These are phyloP conservation scores for Atherinomorus stipes DNA, from an alignment of 2,113 vertebrate genomes.

Conservation along the genomic window DNA sequence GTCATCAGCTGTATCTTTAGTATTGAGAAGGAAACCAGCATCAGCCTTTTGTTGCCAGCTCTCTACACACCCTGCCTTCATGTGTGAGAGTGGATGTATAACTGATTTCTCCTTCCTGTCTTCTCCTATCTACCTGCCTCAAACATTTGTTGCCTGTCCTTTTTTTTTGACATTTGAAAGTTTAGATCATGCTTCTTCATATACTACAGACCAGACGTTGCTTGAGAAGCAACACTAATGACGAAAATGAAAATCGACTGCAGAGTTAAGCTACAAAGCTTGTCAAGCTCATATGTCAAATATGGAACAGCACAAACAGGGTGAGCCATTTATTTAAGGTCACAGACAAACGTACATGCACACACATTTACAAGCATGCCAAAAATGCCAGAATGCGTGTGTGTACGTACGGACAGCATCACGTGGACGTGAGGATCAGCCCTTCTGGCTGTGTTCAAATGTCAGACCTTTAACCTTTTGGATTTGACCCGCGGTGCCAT, in stretches of 20 bases:
- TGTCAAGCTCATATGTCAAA: conserved; percentile 42
- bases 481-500: conserved; percentile 66
- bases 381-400: conserved; percentile 3
- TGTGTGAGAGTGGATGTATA: conserved; percentile 7
- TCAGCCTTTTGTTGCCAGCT: conserved; percentile 41
- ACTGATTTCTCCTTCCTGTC: conserved; percentile 28
- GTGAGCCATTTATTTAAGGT: conserved; percentile 52
- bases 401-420: conserved; percentile 2
- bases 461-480: conserved; percentile 83
- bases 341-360: conserved; percentile 31
- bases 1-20: conserved; percentile 78
- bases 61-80: conserved; percentile 36
- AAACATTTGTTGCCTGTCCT: conserved; percentile 15
- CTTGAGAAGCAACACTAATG: not conserved
- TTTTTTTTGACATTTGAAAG: conserved; percentile 8
- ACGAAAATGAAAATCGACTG: conserved; percentile 4
- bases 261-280: conserved; percentile 17
- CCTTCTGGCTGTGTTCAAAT: conserved; percentile 74
- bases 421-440: conserved; percentile 54
- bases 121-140: conserved; percentile 21
- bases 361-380: not conserved
- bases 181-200: conserved; percentile 18
- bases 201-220: conserved; percentile 14
- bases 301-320: conserved; percentile 14
- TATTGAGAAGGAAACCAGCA: conserved; percentile 43